A percentile compares a stretch with the other conserved stretches of the same genome.
These are phyloP conservation scores for Drosophila chauvacae DNA, from an alignment of 1,140 invertebrate genomes.

Conservation along the genomic window DNA sequence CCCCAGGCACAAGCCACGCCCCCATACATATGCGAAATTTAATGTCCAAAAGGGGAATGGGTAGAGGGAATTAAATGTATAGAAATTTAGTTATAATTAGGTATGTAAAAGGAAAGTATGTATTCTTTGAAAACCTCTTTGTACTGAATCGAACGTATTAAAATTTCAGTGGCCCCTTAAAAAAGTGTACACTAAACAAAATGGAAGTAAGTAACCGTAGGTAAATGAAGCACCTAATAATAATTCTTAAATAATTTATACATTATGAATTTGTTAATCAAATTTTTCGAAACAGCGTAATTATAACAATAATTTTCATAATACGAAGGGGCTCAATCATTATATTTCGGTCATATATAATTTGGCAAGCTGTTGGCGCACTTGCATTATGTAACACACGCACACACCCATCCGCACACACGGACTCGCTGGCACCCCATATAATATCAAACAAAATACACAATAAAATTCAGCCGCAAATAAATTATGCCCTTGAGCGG, in stretches of 20 bases:
- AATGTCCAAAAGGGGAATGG: neutral
- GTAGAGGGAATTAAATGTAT: neutral
- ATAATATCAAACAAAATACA: slow-evolving; percentile 78
- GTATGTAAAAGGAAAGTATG: no score
- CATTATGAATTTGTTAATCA: no score
- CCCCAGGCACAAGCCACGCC: slow-evolving; percentile 14
- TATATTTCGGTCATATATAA: slow-evolving; percentile 56
- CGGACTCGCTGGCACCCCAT: slow-evolving; percentile 33
- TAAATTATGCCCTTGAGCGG: slow-evolving; percentile 79
- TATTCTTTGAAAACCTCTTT: neutral
- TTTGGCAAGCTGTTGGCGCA: slow-evolving; percentile 65
- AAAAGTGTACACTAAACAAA: neutral
- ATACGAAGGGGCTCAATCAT: slow-evolving; percentile 38
- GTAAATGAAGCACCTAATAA: neutral
- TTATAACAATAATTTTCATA: slow-evolving; percentile 59
- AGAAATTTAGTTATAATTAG: neutral
- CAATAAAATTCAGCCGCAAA: slow-evolving; percentile 81
- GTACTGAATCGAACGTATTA: neutral
- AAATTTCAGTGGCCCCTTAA: neutral
- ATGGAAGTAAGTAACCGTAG: neutral
- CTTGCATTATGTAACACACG: slow-evolving; percentile 54
- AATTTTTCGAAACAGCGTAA: slow-evolving; percentile 28
- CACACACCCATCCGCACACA: slow-evolving; percentile 22
- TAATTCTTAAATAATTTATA: no score
- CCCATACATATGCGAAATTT: slow-evolving; percentile 28